Percentiles rank a stretch among this genome's conserved stretches.
These are phyloP conservation scores for Pangasianodon gigas DNA, from an alignment of 2,113 vertebrate genomes.

Conservation along the genomic window DNA sequence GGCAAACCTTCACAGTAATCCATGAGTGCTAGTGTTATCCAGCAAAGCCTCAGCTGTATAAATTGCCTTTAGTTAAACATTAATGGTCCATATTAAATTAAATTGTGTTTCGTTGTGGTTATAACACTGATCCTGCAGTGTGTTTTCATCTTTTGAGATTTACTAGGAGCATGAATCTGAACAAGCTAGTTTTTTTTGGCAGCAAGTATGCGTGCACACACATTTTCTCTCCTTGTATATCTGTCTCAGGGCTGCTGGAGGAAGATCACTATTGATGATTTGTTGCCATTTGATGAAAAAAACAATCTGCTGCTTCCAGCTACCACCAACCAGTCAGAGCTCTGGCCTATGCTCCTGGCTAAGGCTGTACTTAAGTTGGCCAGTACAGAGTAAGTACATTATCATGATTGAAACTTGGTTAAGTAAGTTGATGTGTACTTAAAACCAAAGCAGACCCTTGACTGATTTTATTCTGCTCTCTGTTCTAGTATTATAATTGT, in stretches of 20 bases:
- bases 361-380: constrained; percentile 93
- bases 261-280: constrained; percentile 88
- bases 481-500: neutral
- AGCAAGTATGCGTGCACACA: neutral
- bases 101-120: neutral
- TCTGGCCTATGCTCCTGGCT: constrained; percentile 93
- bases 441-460: neutral
- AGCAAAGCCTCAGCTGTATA: neutral
- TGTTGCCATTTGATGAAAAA: constrained; percentile 85
- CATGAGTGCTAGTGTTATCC: neutral
- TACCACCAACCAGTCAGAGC: constrained; percentile 78
- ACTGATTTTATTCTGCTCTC: neutral
- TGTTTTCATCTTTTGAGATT: neutral
- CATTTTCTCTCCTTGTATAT: constrained; percentile 22
- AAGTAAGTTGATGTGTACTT: neutral
- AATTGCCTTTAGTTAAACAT: neutral
- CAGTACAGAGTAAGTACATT: constrained; percentile 81
- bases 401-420: neutral
- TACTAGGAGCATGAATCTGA: neutral
- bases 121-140: neutral
- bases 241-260: constrained; percentile 88
- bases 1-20: neutral
- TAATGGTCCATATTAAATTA: neutral
- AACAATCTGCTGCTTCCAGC: constrained; percentile 85
- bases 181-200: neutral